A percentile compares a stretch with the other conserved stretches of the same genome.
phyloP scores from a whole-genome alignment of 2,888 invertebrate species.

The Xanthorhoe spadicearia region DNA sequence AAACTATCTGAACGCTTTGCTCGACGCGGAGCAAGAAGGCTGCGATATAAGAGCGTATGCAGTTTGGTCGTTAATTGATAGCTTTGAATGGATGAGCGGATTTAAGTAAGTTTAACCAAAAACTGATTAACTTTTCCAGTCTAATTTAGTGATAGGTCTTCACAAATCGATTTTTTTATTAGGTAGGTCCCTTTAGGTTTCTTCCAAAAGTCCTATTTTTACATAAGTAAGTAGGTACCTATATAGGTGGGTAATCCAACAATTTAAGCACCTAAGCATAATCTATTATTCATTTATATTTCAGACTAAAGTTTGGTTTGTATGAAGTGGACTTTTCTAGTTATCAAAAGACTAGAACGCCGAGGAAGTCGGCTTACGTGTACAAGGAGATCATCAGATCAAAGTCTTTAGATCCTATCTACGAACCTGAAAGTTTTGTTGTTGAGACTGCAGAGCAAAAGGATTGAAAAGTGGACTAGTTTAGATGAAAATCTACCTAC shows the following conservation, averaged over 20 bases:
- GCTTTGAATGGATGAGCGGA: slow-evolving; percentile 86
- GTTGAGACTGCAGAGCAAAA: slow-evolving; percentile 40
- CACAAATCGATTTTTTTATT: too few species aligned
- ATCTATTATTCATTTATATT: slow-evolving; percentile 56
- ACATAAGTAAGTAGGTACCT: too few species aligned
- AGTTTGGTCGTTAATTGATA: slow-evolving; percentile 87
- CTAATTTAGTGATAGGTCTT: neutral
- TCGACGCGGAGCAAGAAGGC: slow-evolving; percentile 77
- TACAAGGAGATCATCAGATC: slow-evolving; percentile 74
- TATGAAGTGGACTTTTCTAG: slow-evolving; percentile 87
- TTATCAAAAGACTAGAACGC: slow-evolving; percentile 83
- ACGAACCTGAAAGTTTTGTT: slow-evolving; percentile 60
- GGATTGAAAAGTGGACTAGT: neutral
- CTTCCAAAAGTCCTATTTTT: too few species aligned
- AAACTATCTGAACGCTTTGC: slow-evolving; percentile 71
- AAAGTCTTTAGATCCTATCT: slow-evolving; percentile 60
- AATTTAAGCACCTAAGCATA: neutral
- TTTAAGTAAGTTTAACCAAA: slow-evolving; percentile 75
- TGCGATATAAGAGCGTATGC: slow-evolving; percentile 82
- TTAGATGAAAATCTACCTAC: neutral
- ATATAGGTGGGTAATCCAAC: too few species aligned
- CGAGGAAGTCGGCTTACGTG: slow-evolving; percentile 86
- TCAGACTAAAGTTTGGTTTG: slow-evolving; percentile 87
- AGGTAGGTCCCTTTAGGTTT: too few species aligned
- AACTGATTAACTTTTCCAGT: neutral